Conservation (phyloP, 2,797 vertebrate genomes). For the Sebastes elongatus region DNA sequence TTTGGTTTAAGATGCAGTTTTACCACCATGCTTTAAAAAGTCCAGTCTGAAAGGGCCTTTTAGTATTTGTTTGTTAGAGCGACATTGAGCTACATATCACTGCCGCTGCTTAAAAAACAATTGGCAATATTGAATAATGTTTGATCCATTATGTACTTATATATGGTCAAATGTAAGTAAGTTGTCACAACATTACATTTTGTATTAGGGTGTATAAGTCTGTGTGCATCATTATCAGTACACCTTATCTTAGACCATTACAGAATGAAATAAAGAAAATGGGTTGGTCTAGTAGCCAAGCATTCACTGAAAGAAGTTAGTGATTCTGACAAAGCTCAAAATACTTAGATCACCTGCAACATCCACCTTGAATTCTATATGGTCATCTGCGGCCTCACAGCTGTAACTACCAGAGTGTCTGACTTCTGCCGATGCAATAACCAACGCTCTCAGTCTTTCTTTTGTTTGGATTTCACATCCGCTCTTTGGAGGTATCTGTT, state of each 20-base stretch:
- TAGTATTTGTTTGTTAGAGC: background rate
- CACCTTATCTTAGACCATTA: background rate
- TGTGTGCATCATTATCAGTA: constrained; percentile 12
- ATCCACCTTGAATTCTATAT: constrained; percentile 90
- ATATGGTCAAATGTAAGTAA: background rate
- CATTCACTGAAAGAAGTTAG: constrained; percentile 67
- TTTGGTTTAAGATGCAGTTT: background rate
- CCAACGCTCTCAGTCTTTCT: constrained; percentile 79
- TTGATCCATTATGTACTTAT: background rate
- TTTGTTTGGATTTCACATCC: constrained; percentile 82
- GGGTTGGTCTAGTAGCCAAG: constrained; percentile 30
- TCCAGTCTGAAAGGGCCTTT: background rate
- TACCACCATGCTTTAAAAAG: background rate
- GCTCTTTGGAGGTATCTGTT: constrained; percentile 75
- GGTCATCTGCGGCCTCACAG: constrained; percentile 89
- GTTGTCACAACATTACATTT: background rate
- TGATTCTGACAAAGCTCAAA: constrained; percentile 66
- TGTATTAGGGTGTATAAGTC: background rate
- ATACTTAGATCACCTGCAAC: constrained; percentile 85
- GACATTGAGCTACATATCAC: background rate
- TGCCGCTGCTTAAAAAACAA: background rate
- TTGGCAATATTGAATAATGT: background rate
- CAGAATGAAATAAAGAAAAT: background rate
- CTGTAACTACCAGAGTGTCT: constrained; percentile 87
- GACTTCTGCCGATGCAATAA: constrained; percentile 83